phyloP scores from a whole-genome alignment of 2,113 vertebrate species.

The Sinocyclocheilus maitianheensis region DNA sequence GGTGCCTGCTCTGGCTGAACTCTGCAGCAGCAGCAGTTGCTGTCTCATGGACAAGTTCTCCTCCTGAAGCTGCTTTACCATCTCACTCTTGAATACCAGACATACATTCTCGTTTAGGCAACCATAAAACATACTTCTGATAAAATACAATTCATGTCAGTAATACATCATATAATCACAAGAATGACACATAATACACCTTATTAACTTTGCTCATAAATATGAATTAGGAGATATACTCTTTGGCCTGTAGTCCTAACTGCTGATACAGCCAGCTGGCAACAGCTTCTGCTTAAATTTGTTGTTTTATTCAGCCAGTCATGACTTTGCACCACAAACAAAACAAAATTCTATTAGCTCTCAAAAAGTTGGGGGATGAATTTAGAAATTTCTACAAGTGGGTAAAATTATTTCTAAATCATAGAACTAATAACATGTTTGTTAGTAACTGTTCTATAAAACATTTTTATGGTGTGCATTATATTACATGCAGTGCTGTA shows the following conservation, averaged over 20 bases:
- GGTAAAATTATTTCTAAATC: neutral
- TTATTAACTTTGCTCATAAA: neutral
- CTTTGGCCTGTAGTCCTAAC: neutral
- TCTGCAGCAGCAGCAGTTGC: constrained; percentile 40
- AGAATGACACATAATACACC: neutral
- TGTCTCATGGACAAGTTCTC: constrained; percentile 61
- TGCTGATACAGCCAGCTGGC: neutral
- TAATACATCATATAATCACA: neutral
- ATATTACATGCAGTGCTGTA: constrained; percentile 34
- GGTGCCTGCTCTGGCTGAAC: neutral
- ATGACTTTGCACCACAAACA: neutral
- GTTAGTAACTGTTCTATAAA: neutral
- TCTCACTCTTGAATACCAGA: constrained; percentile 63
- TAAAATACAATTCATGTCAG: neutral
- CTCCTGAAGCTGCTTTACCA: constrained; percentile 53
- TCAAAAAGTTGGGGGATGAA: neutral
- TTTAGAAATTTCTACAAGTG: neutral
- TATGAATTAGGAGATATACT: neutral
- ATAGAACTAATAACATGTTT: neutral
- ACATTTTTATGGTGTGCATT: neutral
- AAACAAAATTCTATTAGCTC: neutral
- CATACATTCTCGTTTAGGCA: neutral
- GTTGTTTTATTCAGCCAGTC: neutral
- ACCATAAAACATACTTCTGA: neutral
- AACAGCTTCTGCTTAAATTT: neutral